Conservation (phyloP, 2,113 vertebrate species). For the Vulpes vulpes region DNA sequence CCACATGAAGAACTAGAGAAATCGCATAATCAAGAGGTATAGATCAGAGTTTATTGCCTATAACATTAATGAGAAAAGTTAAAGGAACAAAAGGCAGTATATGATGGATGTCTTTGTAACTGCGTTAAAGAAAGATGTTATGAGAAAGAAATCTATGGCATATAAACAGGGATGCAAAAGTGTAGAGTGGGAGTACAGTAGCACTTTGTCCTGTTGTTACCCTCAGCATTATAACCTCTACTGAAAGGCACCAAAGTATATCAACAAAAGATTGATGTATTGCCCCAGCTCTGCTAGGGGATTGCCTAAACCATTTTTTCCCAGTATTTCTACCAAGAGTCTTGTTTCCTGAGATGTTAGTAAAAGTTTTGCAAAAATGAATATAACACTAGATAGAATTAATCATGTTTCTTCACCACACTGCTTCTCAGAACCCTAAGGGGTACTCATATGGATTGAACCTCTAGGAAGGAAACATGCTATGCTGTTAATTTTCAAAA, state of each 20-base stretch:
- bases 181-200: not conserved
- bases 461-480: slow-evolving; percentile 26
- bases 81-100: slow-evolving; percentile 17
- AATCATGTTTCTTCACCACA: not conserved
- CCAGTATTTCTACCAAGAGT: not conserved
- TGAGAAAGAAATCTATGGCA: slow-evolving; percentile 32
- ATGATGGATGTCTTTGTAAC: not conserved
- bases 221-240: not conserved
- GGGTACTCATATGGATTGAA: not conserved
- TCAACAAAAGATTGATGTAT: not conserved
- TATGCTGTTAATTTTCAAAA: not conserved
- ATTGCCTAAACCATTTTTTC: not conserved
- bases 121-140: slow-evolving; percentile 14
- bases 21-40: slow-evolving; percentile 1
- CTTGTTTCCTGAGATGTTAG: not conserved
- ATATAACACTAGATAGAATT: not conserved
- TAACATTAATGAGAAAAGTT: slow-evolving; percentile 31
- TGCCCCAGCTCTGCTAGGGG: not conserved
- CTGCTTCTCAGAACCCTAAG: not conserved
- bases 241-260: not conserved
- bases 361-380: not conserved
- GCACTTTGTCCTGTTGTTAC: not conserved
- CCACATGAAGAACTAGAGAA: slow-evolving; percentile 5
- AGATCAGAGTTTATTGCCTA: slow-evolving; percentile 18
- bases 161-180: slow-evolving; percentile 42